These are phyloP conservation scores for Callipepla californica DNA, from an alignment of 2,113 vertebrate genomes.

Conservation along the genomic window DNA sequence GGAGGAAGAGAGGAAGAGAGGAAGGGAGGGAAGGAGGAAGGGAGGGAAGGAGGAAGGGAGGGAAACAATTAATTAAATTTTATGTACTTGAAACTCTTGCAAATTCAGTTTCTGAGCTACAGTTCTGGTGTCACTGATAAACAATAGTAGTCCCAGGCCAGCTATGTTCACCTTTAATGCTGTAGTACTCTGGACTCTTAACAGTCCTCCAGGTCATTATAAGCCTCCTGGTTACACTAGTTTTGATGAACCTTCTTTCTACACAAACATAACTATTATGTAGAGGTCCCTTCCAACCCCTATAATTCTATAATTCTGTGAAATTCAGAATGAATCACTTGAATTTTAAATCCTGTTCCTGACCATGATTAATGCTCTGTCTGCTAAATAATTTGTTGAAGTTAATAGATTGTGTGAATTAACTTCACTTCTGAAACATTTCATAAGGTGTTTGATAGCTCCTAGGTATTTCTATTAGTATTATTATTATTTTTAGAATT, in stretches of 20 bases:
- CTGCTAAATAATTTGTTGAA: neutral
- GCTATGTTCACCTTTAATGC: neutral
- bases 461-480: neutral
- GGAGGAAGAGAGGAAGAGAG: too few species aligned
- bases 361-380: neutral
- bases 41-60: too few species aligned
- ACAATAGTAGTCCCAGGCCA: accelerated
- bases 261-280: neutral
- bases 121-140: neutral
- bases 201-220: neutral
- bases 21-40: too few species aligned
- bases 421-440: neutral
- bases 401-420: neutral
- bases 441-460: neutral
- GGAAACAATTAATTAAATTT: too few species aligned
- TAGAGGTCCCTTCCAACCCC: neutral
- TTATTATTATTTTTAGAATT: neutral
- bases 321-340: neutral
- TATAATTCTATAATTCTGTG: too few species aligned
- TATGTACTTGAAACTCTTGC: too few species aligned
- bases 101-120: too few species aligned
- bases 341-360: neutral
- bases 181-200: neutral
- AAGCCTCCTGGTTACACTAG: neutral
- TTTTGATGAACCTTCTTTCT: neutral